Conservation (phyloP, 2,888 invertebrate genomes). For the Eupithecia subumbrata region DNA sequence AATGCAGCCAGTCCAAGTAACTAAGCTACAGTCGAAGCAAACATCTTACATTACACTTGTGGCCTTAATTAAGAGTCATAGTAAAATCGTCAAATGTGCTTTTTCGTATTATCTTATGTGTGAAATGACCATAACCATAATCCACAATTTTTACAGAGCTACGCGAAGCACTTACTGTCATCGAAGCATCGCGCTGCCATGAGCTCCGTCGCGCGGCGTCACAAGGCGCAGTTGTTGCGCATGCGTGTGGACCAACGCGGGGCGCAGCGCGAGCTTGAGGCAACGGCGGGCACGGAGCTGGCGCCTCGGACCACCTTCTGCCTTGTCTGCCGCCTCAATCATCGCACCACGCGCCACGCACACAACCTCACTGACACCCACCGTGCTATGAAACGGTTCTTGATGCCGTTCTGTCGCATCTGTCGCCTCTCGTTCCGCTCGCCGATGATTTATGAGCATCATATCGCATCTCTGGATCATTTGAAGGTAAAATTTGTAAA, state of each 20-base stretch:
- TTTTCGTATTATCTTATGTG: no score
- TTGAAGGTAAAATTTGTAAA: constrained; percentile 84
- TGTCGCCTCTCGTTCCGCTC: constrained; percentile 91
- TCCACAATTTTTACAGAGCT: constrained; percentile 79
- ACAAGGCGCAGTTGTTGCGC: constrained; percentile 88
- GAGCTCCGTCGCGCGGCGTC: constrained; percentile 89
- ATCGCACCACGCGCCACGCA: constrained; percentile 89
- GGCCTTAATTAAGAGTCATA: no score
- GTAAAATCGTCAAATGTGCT: no score
- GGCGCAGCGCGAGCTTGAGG: constrained; percentile 91
- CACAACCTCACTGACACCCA: constrained; percentile 92
- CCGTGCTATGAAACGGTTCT: constrained; percentile 92
- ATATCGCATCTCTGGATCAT: constrained; percentile 91
- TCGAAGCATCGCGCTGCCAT: constrained; percentile 89
- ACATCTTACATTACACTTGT: no score
- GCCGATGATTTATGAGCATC: constrained; percentile 93
- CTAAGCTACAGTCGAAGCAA: no score
- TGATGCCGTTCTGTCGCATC: constrained; percentile 91
- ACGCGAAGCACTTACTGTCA: constrained; percentile 89
- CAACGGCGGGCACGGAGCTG: constrained; percentile 85
- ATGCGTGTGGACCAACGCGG: constrained; percentile 92
- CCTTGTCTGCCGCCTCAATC: constrained; percentile 89
- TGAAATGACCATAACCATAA: background rate
- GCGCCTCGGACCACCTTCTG: constrained; percentile 87
- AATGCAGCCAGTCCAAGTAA: no score